A percentile compares a stretch with the other conserved stretches of the same genome.
These are phyloP conservation scores for Pontoporia blainvillei DNA, from an alignment of 2,113 vertebrate species.

Conservation along the genomic window DNA sequence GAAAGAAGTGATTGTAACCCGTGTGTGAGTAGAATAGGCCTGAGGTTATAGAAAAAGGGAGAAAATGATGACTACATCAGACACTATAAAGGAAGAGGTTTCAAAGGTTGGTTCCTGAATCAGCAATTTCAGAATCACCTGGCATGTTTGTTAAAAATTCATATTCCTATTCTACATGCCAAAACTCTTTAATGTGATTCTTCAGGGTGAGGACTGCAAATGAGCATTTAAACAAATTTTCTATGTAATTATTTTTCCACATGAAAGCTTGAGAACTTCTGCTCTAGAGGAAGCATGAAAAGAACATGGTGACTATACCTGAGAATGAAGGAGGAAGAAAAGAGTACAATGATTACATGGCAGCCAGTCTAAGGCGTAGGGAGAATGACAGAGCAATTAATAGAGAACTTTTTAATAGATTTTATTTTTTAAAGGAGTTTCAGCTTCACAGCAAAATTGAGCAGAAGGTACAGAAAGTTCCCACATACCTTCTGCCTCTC, in stretches of 20 bases:
- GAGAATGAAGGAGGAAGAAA: neutral
- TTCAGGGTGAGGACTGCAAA: neutral
- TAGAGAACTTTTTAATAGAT: neutral
- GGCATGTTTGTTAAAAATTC: neutral
- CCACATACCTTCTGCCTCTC: fast-evolving
- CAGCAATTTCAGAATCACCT: neutral
- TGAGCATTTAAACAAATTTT: neutral
- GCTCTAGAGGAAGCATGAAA: neutral
- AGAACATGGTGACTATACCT: neutral
- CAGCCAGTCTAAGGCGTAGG: neutral
- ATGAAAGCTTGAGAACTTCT: neutral
- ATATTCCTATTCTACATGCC: neutral
- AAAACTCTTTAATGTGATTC: neutral
- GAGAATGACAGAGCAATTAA: neutral
- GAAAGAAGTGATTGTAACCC: slow-evolving; percentile 17
- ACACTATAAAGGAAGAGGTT: neutral
- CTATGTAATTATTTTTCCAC: neutral
- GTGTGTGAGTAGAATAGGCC: neutral
- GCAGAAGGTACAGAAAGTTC: neutral
- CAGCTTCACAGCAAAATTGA: neutral
- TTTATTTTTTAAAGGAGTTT: neutral
- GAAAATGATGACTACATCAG: neutral
- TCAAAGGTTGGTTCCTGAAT: neutral
- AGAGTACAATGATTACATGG: neutral
- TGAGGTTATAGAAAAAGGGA: neutral